Conservation (phyloP, 2,888 invertebrate genomes). For the Pasiphila rectangulata region DNA sequence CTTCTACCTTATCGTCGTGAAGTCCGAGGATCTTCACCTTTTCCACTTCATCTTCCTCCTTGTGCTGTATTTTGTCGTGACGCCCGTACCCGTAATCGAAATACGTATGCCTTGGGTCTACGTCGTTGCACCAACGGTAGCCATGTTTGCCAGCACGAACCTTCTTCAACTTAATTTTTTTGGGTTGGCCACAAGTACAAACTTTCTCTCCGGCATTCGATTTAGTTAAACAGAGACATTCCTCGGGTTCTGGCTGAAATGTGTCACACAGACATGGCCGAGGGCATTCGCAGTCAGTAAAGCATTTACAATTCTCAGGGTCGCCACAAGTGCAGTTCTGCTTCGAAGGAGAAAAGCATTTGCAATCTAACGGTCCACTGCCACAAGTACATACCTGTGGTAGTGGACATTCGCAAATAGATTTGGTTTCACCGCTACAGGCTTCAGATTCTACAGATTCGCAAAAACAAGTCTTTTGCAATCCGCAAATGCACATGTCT, state of each 20-base stretch:
- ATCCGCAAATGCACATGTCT: conserved; percentile 54
- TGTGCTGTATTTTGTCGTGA: conserved; percentile 54
- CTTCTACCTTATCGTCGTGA: conserved; percentile 37
- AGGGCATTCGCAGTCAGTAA: conserved; percentile 43
- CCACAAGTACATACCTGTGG: conserved; percentile 51
- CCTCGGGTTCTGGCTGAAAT: conserved; percentile 31
- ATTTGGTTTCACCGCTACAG: conserved; percentile 45
- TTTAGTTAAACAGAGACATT: conserved; percentile 55
- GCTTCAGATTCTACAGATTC: conserved; percentile 50
- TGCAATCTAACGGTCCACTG: conserved; percentile 41
- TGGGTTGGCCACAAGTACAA: conserved; percentile 43
- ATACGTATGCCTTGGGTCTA: conserved; percentile 66
- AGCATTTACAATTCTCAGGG: conserved; percentile 61
- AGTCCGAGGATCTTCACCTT: conserved; percentile 60
- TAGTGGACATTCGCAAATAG: conserved; percentile 51
- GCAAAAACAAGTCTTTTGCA: conserved; percentile 55
- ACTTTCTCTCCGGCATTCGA: conserved; percentile 32
- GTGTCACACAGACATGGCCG: conserved; percentile 62
- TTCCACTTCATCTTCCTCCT: conserved; percentile 44
- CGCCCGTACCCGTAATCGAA: conserved; percentile 66
- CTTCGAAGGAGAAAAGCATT: conserved; percentile 47
- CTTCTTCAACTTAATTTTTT: conserved; percentile 51
- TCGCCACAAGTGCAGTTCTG: conserved; percentile 56
- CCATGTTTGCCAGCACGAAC: conserved; percentile 62
- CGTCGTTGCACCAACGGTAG: conserved; percentile 68